A percentile compares a stretch with the other conserved stretches of the same genome.
phyloP scores from a whole-genome alignment of 2,888 invertebrate species.

The Neoitamus cyanurus region DNA sequence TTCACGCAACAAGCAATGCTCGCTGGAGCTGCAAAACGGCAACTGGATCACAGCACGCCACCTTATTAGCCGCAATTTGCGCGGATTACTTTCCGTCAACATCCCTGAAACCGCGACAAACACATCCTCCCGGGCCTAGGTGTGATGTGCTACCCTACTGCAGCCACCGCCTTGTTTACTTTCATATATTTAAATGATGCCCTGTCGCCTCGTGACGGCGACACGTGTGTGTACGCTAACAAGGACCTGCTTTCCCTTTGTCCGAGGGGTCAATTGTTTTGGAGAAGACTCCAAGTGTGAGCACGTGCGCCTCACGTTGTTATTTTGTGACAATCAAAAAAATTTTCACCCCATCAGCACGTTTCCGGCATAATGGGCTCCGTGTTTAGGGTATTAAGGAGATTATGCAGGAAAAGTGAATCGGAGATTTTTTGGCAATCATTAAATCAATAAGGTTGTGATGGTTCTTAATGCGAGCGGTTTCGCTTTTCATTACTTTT shows the following conservation, averaged over 20 bases:
- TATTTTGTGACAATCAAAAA: constrained; percentile 26
- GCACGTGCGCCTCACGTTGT: constrained; percentile 12
- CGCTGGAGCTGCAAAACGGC: neutral
- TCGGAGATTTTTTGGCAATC: neutral
- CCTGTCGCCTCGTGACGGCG: neutral
- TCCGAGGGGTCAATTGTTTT: constrained; percentile 42
- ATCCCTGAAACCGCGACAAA: neutral
- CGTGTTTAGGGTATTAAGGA: neutral
- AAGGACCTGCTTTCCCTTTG: constrained; percentile 20
- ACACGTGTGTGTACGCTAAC: constrained; percentile 40
- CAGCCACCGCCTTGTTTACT: neutral
- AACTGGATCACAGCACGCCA: neutral
- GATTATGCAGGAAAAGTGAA: neutral
- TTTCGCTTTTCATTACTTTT: too few relatives aligned
- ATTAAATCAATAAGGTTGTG: neutral
- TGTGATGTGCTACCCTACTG: neutral
- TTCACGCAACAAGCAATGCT: neutral
- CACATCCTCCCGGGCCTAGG: neutral
- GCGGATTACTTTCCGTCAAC: neutral
- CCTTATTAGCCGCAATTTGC: constrained; percentile 1
- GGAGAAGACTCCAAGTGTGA: constrained; percentile 35
- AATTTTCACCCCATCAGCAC: constrained; percentile 6
- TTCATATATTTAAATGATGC: constrained; percentile 38
- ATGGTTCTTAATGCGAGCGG: neutral
- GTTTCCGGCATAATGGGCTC: neutral